Evolutionary conservation across 2,888 invertebrate genomes (phyloP), one percentile per base, ranked within the genome.

Genomic region (Pseudanteris insignis): DNA sequence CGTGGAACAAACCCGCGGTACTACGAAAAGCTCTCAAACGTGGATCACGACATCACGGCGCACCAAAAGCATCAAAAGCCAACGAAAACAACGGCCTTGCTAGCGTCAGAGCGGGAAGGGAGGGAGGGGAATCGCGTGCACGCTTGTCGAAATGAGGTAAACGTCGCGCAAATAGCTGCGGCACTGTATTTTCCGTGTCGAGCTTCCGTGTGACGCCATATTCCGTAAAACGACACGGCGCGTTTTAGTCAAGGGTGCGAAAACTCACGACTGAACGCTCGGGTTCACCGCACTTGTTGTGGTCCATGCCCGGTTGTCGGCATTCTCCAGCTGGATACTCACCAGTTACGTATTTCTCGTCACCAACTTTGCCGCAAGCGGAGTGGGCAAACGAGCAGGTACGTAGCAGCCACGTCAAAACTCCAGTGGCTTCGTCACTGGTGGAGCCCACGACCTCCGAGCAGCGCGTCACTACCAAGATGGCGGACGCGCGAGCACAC

Each of bases 311-410:
- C 80, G 81, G 78, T 81, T 83, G 83, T 83, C 84, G 83, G 83
- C 84, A 82, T 84, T 84, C 84, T 84, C 83, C 84, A 83, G 83
- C 84, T 84, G 84, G 86, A 87, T 65, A 65, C 65, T 89, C 89
- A 89, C 89, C 89, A 88, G 90, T 91, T 92, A 91, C 91, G 91
- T 91, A 90, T 90, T 90, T 89, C 89, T 91, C 91, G 91, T 92
- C 91, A 91, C 91, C 88, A 89, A 88, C 86, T 90, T 89, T 90
- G 89, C 90, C 88, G 91, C 89, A 88, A 89, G 89, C 89, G 89
- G 91, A 91, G 89, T 91, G 91, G 91, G 90, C 89, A 90, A 90
- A 88, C 87, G 88, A 87, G 88, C 88, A 88, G 86, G 89, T 91
- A 92, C 91, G 92, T 92, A 92, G 89, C 60, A 89, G 89, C 89